These are phyloP conservation scores for Hemichromis elongatus DNA, from an alignment of 2,113 vertebrate species.

Conservation along the genomic window DNA sequence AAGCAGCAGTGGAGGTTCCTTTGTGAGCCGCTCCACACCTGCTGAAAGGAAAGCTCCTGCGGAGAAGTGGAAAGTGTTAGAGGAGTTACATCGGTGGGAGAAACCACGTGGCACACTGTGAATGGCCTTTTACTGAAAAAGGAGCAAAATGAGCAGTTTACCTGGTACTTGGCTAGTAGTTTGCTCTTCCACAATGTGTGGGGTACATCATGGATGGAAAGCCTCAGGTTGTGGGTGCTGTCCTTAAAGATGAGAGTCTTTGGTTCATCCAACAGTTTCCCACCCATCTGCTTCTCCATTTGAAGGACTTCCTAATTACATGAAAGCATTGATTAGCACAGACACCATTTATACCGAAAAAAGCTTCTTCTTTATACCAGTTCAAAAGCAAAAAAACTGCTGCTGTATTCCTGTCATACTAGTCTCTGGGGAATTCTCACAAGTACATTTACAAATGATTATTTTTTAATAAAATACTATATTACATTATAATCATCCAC, in stretches of 20 bases:
- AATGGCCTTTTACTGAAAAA: not conserved
- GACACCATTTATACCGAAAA: not conserved
- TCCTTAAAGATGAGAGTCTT: conserved; percentile 96
- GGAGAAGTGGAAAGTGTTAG: not conserved
- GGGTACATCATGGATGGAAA: conserved; percentile 92
- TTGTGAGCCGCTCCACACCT: conserved; percentile 92
- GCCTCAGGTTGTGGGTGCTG: conserved; percentile 93
- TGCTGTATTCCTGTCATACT: not conserved
- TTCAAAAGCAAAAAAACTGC: not conserved
- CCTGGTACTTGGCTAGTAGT: conserved; percentile 95
- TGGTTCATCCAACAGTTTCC: conserved; percentile 93
- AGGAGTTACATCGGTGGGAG: not conserved
- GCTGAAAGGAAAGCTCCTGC: conserved; percentile 93
- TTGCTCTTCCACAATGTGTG: conserved; percentile 97
- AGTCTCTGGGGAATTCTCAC: not conserved
- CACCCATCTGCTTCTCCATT: conserved; percentile 94
- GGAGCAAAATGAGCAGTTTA: conserved; percentile 26
- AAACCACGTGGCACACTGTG: not conserved
- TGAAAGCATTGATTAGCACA: not conserved
- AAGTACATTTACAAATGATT: not conserved
- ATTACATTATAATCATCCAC: not conserved
- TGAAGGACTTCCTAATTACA: conserved; percentile 87
- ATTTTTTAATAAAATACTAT: not conserved
- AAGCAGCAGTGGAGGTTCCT: conserved; percentile 93
- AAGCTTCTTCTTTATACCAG: not conserved